Conservation (phyloP, 1,140 invertebrate species). For the Rhopalosiphum padi region DNA sequence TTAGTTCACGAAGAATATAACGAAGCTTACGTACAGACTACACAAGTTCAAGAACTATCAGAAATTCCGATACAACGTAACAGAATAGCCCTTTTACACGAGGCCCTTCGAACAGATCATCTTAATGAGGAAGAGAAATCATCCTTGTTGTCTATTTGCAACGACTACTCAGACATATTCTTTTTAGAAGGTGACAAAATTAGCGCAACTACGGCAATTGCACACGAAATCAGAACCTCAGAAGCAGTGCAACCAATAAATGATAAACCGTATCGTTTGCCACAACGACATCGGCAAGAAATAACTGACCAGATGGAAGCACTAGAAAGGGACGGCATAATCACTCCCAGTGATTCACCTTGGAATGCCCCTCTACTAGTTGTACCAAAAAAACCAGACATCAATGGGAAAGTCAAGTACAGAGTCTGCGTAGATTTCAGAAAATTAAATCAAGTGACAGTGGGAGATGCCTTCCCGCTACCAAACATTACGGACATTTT, state of each 20-base stretch:
- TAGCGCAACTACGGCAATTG: background rate
- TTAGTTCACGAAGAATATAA: too few species aligned
- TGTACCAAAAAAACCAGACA: constrained; percentile 60
- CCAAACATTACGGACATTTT: constrained; percentile 65
- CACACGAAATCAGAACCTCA: background rate
- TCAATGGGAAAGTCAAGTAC: constrained; percentile 59
- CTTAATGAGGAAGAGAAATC: background rate
- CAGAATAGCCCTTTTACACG: too few species aligned
- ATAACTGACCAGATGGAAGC: constrained; percentile 61
- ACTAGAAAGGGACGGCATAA: constrained; percentile 57
- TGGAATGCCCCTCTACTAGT: background rate
- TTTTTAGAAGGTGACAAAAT: background rate
- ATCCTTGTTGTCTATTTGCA: background rate
- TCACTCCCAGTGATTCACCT: background rate
- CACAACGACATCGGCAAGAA: constrained; percentile 62
- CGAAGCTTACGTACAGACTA: too few species aligned
- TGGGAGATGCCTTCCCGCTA: constrained; percentile 57
- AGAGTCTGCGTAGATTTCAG: constrained; percentile 62
- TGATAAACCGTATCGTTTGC: constrained; percentile 62
- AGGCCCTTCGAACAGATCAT: too few species aligned
- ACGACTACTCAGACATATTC: constrained; percentile 58
- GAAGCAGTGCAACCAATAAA: constrained; percentile 58
- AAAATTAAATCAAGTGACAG: constrained; percentile 64
- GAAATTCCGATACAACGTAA: too few species aligned
- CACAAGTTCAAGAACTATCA: too few species aligned